Evolutionary conservation across 1,140 invertebrate genomes (phyloP), one percentile per base, ranked within the genome.

Genomic region (Trichonephila clavipes): DNA sequence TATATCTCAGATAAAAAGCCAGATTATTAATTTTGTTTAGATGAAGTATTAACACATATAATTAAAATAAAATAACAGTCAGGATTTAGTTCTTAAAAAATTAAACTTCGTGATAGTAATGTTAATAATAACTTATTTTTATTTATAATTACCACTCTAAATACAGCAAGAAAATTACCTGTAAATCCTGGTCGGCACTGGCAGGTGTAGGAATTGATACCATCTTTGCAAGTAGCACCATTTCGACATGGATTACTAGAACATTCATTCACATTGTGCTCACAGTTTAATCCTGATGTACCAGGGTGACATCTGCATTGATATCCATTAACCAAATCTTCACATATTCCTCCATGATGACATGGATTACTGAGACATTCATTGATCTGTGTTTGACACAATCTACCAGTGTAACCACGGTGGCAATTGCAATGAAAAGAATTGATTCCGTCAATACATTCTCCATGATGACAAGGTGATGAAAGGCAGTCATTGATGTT

Each of bases 141-240:
- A 40, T 40, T 40, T 40, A 40, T 40, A 40, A 40, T 40, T 4
- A 40, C 34, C 34, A 40, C 0, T 40, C 34, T 40, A 40, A 40
- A 51, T 51, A 51, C 5, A 10, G 10, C 51, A 8, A 21, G 98
- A 34, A 95, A 96, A 94, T 95, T 96, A 59, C 96, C 96, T 1
- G 98, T 98, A 96, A 97, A 99, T 2, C 98, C 98, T 1, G 98
- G 97, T 72, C 97, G 96, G 95, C 98, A 99, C 95, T 98, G 97
- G 95, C 98, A 99, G 97, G 99, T 99, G 95, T 97, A 99, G 95
- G 99, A 98, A 95, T 98, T 98, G 95, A 99, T 98, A n/a, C 98
- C 98, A 95, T 99, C 98, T 82, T 98, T 97, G 95, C 98, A 99
- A 24, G 97, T 97, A 10, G 98, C 98, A 0, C 98, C 98, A 95